Evolutionary conservation across 2,113 vertebrate species (phyloP).

Genomic region (Chroicocephalus ridibundus): DNA sequence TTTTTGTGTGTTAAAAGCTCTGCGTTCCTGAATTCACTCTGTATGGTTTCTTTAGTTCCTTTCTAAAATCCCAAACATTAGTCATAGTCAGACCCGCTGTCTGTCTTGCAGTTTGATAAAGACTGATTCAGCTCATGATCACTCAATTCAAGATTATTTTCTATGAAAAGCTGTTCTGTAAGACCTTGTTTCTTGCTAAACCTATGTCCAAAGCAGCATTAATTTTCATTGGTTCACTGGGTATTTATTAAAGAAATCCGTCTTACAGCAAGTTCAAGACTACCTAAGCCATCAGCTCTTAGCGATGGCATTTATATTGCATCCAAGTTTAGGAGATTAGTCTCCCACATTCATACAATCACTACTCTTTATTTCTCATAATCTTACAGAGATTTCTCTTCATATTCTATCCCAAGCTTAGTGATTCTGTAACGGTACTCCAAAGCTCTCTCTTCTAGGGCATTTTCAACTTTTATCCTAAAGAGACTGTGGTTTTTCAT

Average conservation of each 20-base stretch:
- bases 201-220: background rate
- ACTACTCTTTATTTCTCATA: background rate
- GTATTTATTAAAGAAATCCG: constrained; percentile 9
- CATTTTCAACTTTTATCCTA: background rate
- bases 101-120: background rate
- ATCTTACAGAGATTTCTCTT: background rate
- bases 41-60: background rate
- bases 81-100: background rate
- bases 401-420: background rate
- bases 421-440: background rate
- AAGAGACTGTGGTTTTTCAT: background rate
- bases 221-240: background rate
- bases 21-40: background rate
- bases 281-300: background rate
- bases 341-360: background rate
- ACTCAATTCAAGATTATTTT: background rate
- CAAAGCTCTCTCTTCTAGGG: background rate
- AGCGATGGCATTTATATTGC: background rate
- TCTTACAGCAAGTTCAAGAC: background rate
- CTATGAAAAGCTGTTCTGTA: background rate
- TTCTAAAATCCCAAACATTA: background rate
- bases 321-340: background rate
- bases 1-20: background rate
- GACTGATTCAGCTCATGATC: background rate
- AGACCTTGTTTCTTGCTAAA: constrained; percentile 20